Percentiles rank a stretch among this genome's conserved stretches.
phyloP scores from a whole-genome alignment of 2,797 vertebrate genomes.

The Lateolabrax maculatus region DNA sequence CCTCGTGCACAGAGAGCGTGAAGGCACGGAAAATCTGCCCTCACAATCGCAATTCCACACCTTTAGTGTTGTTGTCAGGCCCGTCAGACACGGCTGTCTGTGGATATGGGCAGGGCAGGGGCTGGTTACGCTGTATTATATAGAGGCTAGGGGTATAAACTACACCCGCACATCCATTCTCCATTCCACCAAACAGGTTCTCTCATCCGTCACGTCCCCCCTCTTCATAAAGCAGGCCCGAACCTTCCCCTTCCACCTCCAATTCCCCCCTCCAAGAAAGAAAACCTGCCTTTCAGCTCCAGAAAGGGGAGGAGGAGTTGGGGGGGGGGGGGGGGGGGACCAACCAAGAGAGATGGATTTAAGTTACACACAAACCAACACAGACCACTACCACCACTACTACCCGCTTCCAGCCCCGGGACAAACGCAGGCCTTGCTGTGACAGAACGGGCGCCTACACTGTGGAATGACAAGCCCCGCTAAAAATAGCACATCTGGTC shows the following conservation, averaged over 20 bases:
- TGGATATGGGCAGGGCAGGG: constrained; percentile 55
- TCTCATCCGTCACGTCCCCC: constrained; percentile 76
- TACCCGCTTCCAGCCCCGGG: constrained; percentile 46
- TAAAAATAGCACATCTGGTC: constrained; percentile 75
- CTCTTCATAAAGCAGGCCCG: constrained; percentile 35
- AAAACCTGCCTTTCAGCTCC: constrained; percentile 65
- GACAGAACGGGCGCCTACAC: constrained; percentile 40
- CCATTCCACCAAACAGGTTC: constrained; percentile 69
- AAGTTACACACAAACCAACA: constrained; percentile 64
- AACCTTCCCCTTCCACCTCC: constrained; percentile 42
- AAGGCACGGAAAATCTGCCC: constrained; percentile 58
- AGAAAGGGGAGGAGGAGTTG: constrained; percentile 7
- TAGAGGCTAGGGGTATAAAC: constrained; percentile 61
- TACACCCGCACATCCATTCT: constrained; percentile 68
- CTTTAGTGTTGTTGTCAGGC: constrained; percentile 73
- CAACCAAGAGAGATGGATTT: constrained; percentile 70
- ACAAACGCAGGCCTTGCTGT: constrained; percentile 46
- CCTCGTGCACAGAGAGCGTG: constrained; percentile 34
- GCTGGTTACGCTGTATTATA: constrained; percentile 62
- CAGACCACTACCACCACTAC: constrained; percentile 24
- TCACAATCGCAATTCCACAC: constrained; percentile 74
- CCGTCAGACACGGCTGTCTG: constrained; percentile 71
- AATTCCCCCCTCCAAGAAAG: constrained; percentile 33
- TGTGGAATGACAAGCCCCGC: constrained; percentile 27
- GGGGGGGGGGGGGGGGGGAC: constrained; percentile 53